phyloP scores from a whole-genome alignment of 2,113 vertebrate species.

The Hypomesus transpacificus region DNA sequence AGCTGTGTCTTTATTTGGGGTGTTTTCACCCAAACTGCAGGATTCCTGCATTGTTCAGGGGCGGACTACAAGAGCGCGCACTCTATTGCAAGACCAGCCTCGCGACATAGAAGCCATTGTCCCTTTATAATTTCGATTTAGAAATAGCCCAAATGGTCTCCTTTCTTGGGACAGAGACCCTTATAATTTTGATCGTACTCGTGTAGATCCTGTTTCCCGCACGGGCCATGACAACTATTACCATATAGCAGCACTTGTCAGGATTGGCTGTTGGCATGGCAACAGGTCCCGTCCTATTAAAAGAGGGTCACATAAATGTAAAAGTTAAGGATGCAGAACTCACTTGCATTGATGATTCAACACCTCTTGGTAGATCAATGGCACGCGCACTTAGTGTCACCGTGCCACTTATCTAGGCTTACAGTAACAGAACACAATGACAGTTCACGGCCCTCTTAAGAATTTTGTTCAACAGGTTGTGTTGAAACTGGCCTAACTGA shows the following conservation, averaged over 20 bases:
- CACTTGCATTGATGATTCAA: slow-evolving; percentile 28
- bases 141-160: slow-evolving; percentile 70
- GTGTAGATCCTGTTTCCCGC: slow-evolving; percentile 53
- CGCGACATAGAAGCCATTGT: slow-evolving; percentile 68
- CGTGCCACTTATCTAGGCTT: no score
- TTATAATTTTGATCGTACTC: slow-evolving; percentile 70
- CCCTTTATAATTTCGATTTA: slow-evolving; percentile 74
- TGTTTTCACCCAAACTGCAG: slow-evolving; percentile 73
- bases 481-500: no score
- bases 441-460: no score
- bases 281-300: slow-evolving; percentile 46
- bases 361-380: slow-evolving; percentile 1
- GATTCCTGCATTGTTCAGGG: slow-evolving; percentile 73
- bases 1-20: slow-evolving; percentile 68
- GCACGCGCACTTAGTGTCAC: slow-evolving; percentile 13
- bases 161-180: slow-evolving; percentile 68
- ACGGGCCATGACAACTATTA: slow-evolving; percentile 57
- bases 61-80: slow-evolving; percentile 57
- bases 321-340: slow-evolving; percentile 50
- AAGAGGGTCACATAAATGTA: slow-evolving; percentile 28
- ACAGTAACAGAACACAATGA: no score
- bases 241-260: slow-evolving; percentile 64
- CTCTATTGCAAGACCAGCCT: slow-evolving; percentile 60
- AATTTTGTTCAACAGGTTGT: no score
- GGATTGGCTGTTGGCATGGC: slow-evolving; percentile 58